Conservation (phyloP, 2,113 vertebrate species). For the Hippocampus comes region DNA sequence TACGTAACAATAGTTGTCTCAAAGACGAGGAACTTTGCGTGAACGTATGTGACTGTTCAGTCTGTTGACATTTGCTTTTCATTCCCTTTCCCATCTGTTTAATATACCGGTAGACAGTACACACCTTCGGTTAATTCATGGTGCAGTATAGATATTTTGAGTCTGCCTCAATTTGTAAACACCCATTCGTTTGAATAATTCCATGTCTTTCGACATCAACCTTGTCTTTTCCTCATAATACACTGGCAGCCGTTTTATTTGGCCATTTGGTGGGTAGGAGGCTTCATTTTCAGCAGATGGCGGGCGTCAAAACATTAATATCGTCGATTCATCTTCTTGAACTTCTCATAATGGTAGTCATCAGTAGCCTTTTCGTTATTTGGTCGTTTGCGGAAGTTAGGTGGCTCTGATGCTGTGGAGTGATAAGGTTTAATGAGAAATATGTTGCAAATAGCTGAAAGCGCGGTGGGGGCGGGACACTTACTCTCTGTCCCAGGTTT, state of each 20-base stretch:
- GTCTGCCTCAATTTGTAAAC: not conserved
- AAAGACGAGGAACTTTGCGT: too few species aligned
- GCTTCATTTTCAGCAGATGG: not conserved
- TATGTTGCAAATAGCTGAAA: not conserved
- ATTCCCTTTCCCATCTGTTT: not conserved
- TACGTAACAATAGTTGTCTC: too few species aligned
- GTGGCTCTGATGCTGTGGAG: constrained; percentile 74
- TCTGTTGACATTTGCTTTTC: not conserved
- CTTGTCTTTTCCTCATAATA: too few species aligned
- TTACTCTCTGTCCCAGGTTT: constrained; percentile 90
- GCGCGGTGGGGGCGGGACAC: constrained; percentile 27
- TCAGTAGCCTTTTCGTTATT: constrained; percentile 96
- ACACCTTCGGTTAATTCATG: not conserved
- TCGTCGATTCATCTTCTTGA: constrained; percentile 97
- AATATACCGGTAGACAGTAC: not conserved
- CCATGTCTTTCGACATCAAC: too few species aligned
- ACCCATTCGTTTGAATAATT: too few species aligned
- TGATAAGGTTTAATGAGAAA: constrained; percentile 1
- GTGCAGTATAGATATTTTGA: not conserved
- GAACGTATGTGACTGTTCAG: not conserved
- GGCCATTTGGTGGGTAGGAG: not conserved
- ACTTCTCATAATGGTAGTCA: constrained; percentile 98
- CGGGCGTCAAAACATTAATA: constrained; percentile 69
- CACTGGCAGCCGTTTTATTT: not conserved
- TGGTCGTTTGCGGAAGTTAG: constrained; percentile 87